Base-by-base conservation (phyloP, 1,140 invertebrate genomes). In the Drosophila ironensis region DNA sequence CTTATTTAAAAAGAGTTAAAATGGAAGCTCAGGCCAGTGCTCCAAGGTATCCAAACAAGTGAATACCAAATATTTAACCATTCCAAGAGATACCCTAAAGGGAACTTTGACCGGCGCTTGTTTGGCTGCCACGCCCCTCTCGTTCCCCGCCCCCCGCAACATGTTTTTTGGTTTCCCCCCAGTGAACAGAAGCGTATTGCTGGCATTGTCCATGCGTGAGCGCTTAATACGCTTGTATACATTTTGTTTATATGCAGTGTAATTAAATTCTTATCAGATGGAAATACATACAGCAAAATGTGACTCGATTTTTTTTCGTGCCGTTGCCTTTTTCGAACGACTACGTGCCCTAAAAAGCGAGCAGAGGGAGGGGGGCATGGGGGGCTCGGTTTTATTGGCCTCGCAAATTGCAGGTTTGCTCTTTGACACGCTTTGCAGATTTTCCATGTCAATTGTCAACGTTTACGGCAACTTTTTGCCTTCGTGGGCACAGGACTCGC, bases 181-280 rank as follows among this genome's bases (percentile, higher is more conserved):
- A 9, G 14, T 41, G 53, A 20, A 33, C 53, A 37, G 6, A 14
- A n/a, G 8, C 17, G 7, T 17, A n/a, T n/a, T n/a, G n/a, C n/a
- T n/a, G n/a, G n/a, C 25, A 37, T 16, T 37, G 20, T 25, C 46
- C 46, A 33, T 68, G 74, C 51, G 68, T 54, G 73, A 20, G 72
- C 47, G 42, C 54, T 77, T 69, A 82, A 72, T 77, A 82, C 78
- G 59, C 54, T 69, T 72, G 72, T 82, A 82, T 82, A 77, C 77
- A 72, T 69, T 72, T 82, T 76, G 72, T 77, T 63, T 81, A 82
- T 81, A 56, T 72, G 77, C 68, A 73, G 70, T 77, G 78, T 82
- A 82, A 84, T 82, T 82, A 82, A 82, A 82, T 82, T 82, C 77
- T 82, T 82, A 82, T 82, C 77, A 84, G 72, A 77, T 81, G 78